Evolutionary conservation across 92 coral and sea anemone species (phyloP).

Genomic region (Phenganax subtilis): DNA sequence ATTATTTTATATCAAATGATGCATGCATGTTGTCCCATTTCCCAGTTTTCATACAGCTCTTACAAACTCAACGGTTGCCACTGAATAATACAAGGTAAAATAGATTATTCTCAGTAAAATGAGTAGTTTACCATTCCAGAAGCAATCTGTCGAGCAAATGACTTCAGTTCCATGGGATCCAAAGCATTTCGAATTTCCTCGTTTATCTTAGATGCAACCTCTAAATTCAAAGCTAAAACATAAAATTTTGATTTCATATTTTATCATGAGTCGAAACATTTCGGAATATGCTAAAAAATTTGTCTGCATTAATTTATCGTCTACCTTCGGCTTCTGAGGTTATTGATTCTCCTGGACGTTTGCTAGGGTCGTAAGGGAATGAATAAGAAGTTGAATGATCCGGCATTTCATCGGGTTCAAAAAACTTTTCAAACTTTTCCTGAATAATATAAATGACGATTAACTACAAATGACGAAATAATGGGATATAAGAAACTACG

Average conservation of each 20-base stretch:
- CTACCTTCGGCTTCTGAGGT: slow-evolving; percentile 26
- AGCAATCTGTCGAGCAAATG: slow-evolving; percentile 91
- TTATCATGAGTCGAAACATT: too few species aligned
- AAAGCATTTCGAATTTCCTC: slow-evolving; percentile 70
- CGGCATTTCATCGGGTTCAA: slow-evolving; percentile 44
- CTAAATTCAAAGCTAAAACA: slow-evolving; percentile 19
- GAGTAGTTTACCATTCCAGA: slow-evolving; percentile 75
- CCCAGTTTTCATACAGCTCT: too few species aligned
- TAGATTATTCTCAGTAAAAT: neutral
- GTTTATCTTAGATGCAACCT: slow-evolving; percentile 21
- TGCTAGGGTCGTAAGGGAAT: neutral
- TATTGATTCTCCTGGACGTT: neutral
- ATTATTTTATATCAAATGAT: too few species aligned
- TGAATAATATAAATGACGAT: neutral
- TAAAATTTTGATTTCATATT: neutral
- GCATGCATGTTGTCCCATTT: too few species aligned
- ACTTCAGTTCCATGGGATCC: slow-evolving; percentile 81
- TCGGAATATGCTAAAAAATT: too few species aligned
- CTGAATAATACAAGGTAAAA: neutral
- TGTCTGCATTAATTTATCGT: neutral
- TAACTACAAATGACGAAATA: neutral
- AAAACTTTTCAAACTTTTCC: slow-evolving; percentile 47
- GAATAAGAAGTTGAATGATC: slow-evolving; percentile 4
- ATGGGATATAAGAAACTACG: neutral
- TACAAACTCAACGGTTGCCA: too few species aligned